Evolutionary conservation across 35 echinoderm and acorn worm genomes (phyloP).

Genomic region (Hemicentrotus pulcherrimus): DNA sequence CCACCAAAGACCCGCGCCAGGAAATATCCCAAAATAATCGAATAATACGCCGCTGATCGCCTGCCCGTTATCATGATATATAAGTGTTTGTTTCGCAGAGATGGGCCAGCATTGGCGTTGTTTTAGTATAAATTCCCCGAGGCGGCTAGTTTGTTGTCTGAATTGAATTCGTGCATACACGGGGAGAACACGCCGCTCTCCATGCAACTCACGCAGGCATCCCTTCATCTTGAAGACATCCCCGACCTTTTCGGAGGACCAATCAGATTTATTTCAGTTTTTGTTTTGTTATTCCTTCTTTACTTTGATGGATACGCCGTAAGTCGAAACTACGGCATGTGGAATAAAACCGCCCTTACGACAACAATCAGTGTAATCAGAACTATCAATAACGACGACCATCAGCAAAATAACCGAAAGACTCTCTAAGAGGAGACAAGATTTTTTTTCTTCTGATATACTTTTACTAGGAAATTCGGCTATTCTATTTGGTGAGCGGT

Average conservation of each 20-base stretch:
- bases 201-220: background rate
- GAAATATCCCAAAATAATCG: no score
- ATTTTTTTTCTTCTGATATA: no score
- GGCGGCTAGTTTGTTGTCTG: background rate
- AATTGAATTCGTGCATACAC: background rate
- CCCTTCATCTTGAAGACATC: background rate
- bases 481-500: no score
- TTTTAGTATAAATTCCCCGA: conserved; percentile 13
- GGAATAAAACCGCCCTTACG: background rate
- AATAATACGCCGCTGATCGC: background rate
- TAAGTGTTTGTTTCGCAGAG: background rate
- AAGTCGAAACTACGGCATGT: background rate
- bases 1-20: no score
- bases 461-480: no score
- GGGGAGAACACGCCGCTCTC: background rate
- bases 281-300: background rate
- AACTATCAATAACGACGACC: background rate
- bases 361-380: background rate
- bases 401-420: no score
- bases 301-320: background rate
- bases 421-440: no score
- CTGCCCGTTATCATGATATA: background rate
- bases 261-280: background rate
- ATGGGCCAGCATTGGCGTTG: background rate
- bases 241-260: background rate